Evolutionary conservation across 2,888 invertebrate genomes (phyloP).

Genomic region (Ochropleura leucogaster): DNA sequence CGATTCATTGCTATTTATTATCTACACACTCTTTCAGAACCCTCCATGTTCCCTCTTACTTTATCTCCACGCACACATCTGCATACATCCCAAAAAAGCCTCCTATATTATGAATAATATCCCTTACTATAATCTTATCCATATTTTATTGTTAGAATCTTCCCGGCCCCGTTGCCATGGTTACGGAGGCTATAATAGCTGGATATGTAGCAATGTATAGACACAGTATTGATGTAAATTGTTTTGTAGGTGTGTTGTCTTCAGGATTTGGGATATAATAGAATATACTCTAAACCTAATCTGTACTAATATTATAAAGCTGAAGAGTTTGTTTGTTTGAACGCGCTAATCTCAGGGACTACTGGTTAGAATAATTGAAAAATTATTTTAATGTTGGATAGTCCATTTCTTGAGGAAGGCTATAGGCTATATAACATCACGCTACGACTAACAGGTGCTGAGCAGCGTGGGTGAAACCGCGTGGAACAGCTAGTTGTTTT

Average conservation of each 20-base stretch:
- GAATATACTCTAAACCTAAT: too few relatives aligned
- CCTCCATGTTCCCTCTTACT: background rate
- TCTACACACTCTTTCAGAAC: background rate
- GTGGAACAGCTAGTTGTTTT: too few relatives aligned
- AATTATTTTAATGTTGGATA: too few relatives aligned
- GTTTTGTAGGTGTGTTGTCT: conserved; percentile 31
- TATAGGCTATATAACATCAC: too few relatives aligned
- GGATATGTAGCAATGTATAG: conserved; percentile 32
- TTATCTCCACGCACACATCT: conserved; percentile 12
- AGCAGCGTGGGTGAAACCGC: too few relatives aligned
- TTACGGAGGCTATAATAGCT: conserved; percentile 52
- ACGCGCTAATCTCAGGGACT: too few relatives aligned
- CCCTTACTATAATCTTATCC: conserved; percentile 61
- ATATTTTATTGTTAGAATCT: conserved; percentile 63
- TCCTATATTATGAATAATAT: conserved; percentile 52
- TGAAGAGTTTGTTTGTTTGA: too few relatives aligned
- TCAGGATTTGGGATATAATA: too few relatives aligned
- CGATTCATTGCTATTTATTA: background rate
- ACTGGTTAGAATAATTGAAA: too few relatives aligned
- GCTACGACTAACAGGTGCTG: too few relatives aligned
- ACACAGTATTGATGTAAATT: conserved; percentile 53
- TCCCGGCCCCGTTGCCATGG: conserved; percentile 53
- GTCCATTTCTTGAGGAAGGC: too few relatives aligned
- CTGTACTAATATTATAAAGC: too few relatives aligned
- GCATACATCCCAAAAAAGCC: conserved; percentile 27